phyloP scores from a whole-genome alignment of 2,888 invertebrate genomes.

The Latrodectus elegans region DNA sequence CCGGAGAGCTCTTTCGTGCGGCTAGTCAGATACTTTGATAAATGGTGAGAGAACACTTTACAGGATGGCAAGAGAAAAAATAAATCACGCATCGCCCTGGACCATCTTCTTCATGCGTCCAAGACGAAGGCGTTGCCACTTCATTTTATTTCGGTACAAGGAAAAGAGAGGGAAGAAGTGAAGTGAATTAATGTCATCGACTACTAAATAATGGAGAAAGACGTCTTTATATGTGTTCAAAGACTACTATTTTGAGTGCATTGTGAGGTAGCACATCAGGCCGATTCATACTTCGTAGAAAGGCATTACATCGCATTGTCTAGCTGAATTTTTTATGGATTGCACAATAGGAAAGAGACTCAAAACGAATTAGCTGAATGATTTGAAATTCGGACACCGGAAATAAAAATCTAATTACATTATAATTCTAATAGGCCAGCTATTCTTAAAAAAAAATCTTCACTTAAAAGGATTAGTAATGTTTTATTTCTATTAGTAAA shows the following conservation, averaged over 20 bases:
- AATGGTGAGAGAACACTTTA: conserved; percentile 36
- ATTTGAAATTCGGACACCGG: too few relatives aligned
- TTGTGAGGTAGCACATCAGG: background rate
- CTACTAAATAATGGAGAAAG: conserved; percentile 20
- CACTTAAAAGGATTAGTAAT: too few relatives aligned
- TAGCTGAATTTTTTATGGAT: too few relatives aligned
- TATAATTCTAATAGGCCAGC: too few relatives aligned
- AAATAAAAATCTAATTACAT: too few relatives aligned
- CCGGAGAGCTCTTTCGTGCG: background rate
- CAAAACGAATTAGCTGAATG: too few relatives aligned
- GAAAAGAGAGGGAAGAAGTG: conserved; percentile 14
- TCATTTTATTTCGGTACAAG: conserved; percentile 18
- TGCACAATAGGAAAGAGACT: too few relatives aligned
- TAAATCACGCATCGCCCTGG: conserved; percentile 34
- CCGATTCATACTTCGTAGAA: too few relatives aligned
- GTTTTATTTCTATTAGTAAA: too few relatives aligned
- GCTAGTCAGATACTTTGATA: conserved; percentile 35
- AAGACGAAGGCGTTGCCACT: conserved; percentile 27
- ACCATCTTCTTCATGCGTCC: conserved; percentile 20
- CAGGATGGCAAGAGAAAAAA: conserved; percentile 47
- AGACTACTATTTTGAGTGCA: background rate
- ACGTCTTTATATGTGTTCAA: conserved; percentile 32
- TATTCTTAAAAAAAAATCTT: too few relatives aligned
- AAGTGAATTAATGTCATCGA: conserved; percentile 51
- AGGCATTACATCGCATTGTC: too few relatives aligned